Evolutionary conservation across 2,113 vertebrate species (phyloP).

Genomic region (Coracopsis vasa): DNA sequence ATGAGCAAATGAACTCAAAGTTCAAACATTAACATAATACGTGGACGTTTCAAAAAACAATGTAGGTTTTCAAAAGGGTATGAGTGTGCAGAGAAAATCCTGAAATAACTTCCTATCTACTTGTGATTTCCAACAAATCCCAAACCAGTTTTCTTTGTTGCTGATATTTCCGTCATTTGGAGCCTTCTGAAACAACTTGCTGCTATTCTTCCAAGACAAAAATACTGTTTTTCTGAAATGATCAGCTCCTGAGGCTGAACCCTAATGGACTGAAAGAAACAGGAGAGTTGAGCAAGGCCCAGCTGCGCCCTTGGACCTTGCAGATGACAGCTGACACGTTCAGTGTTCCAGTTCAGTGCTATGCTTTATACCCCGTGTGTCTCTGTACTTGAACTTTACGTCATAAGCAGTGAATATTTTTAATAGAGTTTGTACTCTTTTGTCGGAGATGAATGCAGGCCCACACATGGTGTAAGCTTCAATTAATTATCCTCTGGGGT

Average conservation of each 20-base stretch:
- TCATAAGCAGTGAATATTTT: conserved; percentile 28
- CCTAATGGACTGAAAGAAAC: not conserved
- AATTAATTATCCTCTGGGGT: conserved; percentile 22
- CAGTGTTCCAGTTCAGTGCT: not conserved
- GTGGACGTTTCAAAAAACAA: not conserved
- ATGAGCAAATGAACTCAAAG: not conserved
- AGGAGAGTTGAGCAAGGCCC: not conserved
- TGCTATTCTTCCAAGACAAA: not conserved
- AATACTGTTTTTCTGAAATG: not conserved
- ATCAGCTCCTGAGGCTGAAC: not conserved
- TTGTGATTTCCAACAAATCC: not conserved
- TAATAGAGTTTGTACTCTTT: conserved; percentile 14
- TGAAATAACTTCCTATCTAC: not conserved
- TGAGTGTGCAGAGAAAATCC: not conserved
- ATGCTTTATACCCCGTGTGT: not conserved
- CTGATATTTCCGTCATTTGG: not conserved
- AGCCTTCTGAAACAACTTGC: not conserved
- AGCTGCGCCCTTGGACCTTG: not conserved
- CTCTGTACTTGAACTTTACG: not conserved
- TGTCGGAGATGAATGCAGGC: conserved; percentile 42
- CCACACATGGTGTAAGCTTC: conserved; percentile 17
- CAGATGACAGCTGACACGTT: not conserved
- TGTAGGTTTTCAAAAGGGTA: not conserved
- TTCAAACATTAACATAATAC: not conserved
- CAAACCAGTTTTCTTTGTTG: not conserved